Evolutionary conservation across 53 echinoderm and acorn worm genomes (phyloP).

Genomic region (Hippasteria phrygiana): DNA sequence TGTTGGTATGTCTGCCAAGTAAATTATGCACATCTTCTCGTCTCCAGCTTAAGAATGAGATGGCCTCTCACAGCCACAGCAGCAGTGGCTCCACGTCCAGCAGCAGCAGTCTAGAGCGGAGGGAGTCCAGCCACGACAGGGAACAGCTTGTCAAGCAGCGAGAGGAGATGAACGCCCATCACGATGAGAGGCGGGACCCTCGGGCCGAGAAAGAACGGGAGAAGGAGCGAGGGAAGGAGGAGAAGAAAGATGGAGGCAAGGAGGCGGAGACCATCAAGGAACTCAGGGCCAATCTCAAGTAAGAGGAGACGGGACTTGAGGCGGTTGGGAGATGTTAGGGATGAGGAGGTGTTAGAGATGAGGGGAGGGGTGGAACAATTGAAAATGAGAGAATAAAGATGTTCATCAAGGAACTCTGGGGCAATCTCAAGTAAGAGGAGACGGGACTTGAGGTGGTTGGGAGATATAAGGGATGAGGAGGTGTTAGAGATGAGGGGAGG

Average conservation of each 20-base stretch:
- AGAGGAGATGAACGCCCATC: conserved; percentile 64
- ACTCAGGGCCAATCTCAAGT: conserved; percentile 90
- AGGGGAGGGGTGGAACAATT: no score
- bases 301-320: conserved; percentile 38
- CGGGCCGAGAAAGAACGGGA: conserved; percentile 76
- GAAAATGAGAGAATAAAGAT: not conserved
- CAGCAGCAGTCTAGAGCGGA: conserved; percentile 70
- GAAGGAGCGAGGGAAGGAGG: conserved; percentile 73
- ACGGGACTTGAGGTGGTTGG: not conserved
- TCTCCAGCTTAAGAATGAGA: conserved; percentile 74
- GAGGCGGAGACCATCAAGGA: conserved; percentile 93
- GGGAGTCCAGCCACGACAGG: conserved; percentile 81
- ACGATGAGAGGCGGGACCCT: conserved; percentile 74
- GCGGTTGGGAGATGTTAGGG: conserved; percentile 65
- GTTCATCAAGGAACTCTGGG: conserved; percentile 73
- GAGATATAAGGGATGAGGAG: no score
- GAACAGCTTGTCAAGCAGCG: conserved; percentile 74
- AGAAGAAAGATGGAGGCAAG: conserved; percentile 73
- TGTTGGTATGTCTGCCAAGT: no score
- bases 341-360: conserved; percentile 12
- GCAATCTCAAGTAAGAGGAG: no score
- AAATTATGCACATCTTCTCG: not conserved
- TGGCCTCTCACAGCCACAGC: conserved; percentile 53
- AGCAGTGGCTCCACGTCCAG: conserved; percentile 40
- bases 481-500: no score